Conservation (phyloP, 2,888 invertebrate genomes). For the Phrixothrix hirtus region DNA sequence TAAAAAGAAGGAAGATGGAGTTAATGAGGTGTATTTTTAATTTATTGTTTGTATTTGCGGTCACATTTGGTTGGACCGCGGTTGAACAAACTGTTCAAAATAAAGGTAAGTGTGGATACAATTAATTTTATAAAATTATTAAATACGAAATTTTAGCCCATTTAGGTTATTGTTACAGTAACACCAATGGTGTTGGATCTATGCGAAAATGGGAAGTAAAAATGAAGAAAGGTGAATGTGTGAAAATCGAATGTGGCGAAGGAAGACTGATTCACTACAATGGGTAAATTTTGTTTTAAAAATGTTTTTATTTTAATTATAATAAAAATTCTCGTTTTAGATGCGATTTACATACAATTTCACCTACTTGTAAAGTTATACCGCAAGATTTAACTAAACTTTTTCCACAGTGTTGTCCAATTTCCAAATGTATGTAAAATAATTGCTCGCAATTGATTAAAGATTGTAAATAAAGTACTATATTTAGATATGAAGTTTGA, state of each 20-base stretch:
- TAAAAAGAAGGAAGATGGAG: too few relatives aligned
- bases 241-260: slow-evolving; percentile 10
- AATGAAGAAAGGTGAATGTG: slow-evolving; percentile 6
- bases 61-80: slow-evolving; percentile 6
- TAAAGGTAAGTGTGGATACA: slow-evolving; percentile 2
- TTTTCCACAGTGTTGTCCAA: background rate
- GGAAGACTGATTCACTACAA: slow-evolving; percentile 4
- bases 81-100: slow-evolving; percentile 9
- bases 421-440: too few relatives aligned
- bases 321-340: background rate
- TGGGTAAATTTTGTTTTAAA: too few relatives aligned
- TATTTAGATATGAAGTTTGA: too few relatives aligned
- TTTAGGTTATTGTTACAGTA: slow-evolving; percentile 17
- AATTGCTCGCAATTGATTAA: too few relatives aligned
- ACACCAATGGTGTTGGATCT: slow-evolving; percentile 8
- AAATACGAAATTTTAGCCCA: slow-evolving; percentile 10
- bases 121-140: background rate
- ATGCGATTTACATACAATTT: background rate
- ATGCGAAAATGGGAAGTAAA: slow-evolving; percentile 19
- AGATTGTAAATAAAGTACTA: too few relatives aligned
- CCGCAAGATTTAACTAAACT: background rate
- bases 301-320: too few relatives aligned
- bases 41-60: background rate
- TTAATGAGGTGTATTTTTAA: too few relatives aligned
- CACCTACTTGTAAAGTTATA: background rate